Base-by-base conservation (phyloP, 2,797 vertebrate genomes). In the Sebastes hopkinsi region DNA sequence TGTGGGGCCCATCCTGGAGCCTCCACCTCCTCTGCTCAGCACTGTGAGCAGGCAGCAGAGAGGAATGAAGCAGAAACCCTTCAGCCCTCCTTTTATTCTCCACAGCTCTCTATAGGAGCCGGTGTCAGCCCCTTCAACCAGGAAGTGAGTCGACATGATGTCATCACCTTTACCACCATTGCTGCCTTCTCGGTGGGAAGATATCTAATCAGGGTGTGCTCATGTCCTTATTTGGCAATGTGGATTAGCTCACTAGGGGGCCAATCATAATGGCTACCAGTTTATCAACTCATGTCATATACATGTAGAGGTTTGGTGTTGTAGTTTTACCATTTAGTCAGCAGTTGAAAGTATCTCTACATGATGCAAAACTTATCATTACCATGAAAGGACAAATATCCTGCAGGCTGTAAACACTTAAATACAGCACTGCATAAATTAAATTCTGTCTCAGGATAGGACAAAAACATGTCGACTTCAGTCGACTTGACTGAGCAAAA, bases 141-240 rank as follows among this genome's bases (percentile, higher is more conserved):
- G 98, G 98, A 99, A 99, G 97, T 99, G 99, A 99, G 96, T 99
- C 97, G 96, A 87, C 94, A 97, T 96, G 97, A 97, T 97, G 97
- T 99, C 98, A 99, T 97, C 97, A 95, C 95, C 91, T 91, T 94
- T 93, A 94, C 91, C 91, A 95, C 85, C 81, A 92, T 29, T 67
- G 80, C 88, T 91, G 91, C 95, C 94, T 95, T 95, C 93, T 93
- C 89, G 72, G 82, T 87, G 83, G 81, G 91, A 90, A 78, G 88
- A 84, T 75, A 75, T 84, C 89, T 76, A 88, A 94, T 92, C 88
- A 91, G 80, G 96, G 96, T 78, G 84, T 94, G 95, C 94, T 94
- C 79, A 90, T 91, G 81, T 67, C 93, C 91, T 92, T 95, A 87
- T 94, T 85, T 90, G 93, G 92, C 14, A 77, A 68, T 56, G 84